Base-by-base conservation (phyloP, 2,113 vertebrate species). In the Heterochromis multidens region DNA sequence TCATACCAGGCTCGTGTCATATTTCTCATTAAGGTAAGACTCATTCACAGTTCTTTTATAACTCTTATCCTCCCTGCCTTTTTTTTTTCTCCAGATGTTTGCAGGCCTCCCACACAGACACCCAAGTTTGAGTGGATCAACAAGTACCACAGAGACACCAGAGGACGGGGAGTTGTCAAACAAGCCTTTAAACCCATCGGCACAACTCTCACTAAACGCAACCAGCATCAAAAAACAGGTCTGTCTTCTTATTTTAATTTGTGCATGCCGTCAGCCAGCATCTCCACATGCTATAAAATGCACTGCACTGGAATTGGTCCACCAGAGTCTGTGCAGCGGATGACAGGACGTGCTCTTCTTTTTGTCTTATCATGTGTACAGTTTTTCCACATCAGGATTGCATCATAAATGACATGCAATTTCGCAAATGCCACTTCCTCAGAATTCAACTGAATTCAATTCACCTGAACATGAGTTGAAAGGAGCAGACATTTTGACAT, bases 61-160 rank as follows among this genome's bases (percentile, higher is more conserved):
- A 56, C 43, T 54, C 23, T 62, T 60, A n/a, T 49, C 58, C 40
- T 49, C n/a, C 81, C 25, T 79, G 1, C 65, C 21, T 52, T 9
- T 84, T 12, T 81, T 74, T 33, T 7, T 14, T 1, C 25, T 79
- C 27, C 61, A 96, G 96, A 96, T 87, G 93, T 96, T 35, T 95
- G 95, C 86, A 92, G 95, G 89, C 88, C 94, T 59, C 87, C 95
- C 21, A 33, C 91, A 8, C 27, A 80, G 21, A 83, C 81, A 3
- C 95, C 87, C 0, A 93, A 94, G 33, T 97, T 97, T 70, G 92
- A 91, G 33, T 97, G 97, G 97, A 94, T 97, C 72, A 82, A 76
- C 23, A 95, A 95, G 74, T 96, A 97, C 89, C 85, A 89, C 14
- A 94, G 86, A 80, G 5, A 61, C 21, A 43, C 46, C 13, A 94